Conservation (phyloP, 2,888 invertebrate species). For the Scaptomyza parva region DNA sequence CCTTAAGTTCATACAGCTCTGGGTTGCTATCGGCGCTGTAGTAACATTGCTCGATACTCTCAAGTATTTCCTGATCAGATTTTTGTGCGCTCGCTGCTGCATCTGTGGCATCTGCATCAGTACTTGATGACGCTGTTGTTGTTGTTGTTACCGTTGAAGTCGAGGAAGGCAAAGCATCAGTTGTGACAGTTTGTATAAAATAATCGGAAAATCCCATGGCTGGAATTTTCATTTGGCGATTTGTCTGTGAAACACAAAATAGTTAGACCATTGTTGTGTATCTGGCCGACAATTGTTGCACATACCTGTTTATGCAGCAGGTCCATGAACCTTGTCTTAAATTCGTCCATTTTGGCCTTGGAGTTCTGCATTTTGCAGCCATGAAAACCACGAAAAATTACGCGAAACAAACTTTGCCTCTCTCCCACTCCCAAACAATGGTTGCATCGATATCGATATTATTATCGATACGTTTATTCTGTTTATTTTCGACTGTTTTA, state of each 20-base stretch:
- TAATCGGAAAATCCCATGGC: conserved; percentile 85
- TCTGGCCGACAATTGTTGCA: neutral
- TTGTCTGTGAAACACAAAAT: conserved; percentile 60
- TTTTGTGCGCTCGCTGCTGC: conserved; percentile 64
- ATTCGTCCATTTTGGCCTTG: conserved; percentile 84
- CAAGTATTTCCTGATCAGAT: conserved; percentile 84
- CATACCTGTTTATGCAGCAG: conserved; percentile 84
- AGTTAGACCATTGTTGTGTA: neutral
- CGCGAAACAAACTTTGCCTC: conserved; percentile 54
- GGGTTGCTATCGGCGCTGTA: conserved; percentile 82
- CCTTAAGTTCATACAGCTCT: conserved; percentile 82
- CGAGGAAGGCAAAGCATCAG: conserved; percentile 64
- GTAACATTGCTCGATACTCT: conserved; percentile 83
- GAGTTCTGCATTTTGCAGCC: conserved; percentile 75
- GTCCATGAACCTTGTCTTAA: conserved; percentile 84
- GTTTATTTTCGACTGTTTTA: neutral
- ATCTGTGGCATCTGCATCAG: conserved; percentile 51
- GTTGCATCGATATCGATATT: conserved; percentile 12
- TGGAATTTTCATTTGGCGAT: conserved; percentile 84
- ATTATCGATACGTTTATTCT: conserved; percentile 22
- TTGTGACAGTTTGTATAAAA: conserved; percentile 84
- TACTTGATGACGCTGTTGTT: conserved; percentile 42
- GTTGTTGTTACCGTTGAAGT: conserved; percentile 17
- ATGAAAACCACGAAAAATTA: conserved; percentile 64
- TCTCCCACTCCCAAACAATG: conserved; percentile 49